Evolutionary conservation across 2,797 vertebrate species (phyloP), one percentile per base, ranked within the genome.

Genomic region (Pangasius macronema): DNA sequence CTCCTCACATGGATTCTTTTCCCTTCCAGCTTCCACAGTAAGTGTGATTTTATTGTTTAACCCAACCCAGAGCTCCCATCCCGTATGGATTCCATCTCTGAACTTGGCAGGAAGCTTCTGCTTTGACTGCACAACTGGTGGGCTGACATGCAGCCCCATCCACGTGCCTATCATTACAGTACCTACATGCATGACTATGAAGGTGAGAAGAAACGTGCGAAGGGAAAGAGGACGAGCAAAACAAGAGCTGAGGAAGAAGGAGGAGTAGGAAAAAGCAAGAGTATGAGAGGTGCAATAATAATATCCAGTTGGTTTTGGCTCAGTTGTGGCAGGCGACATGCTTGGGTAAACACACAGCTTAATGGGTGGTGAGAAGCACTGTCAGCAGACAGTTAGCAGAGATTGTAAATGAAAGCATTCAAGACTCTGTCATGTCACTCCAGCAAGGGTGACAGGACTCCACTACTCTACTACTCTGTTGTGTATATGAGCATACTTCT

Each of bases 321-420:
- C 63, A 46, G 30, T 82, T 87, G 87, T 93, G 91, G 91, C 59
- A 61, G 36, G 90, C 92, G 92, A 91, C 92, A 89, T 87, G 93
- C 24, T 84, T 83, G 30, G 92, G 92, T 94, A 93, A 94, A 94
- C 89, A 90, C 61, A 39, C 11, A 70, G 73, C 18, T 88, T 90
- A 80, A 88, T 90, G 91, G 92, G 90, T 95, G 95, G 92, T 67
- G 39, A 89, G 90, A 84, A 84, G 85, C 83, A 90, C 90, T 91
- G 90, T 91, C 87, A 89, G 89, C 90, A 86, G 88, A 92, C 91
- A 90, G 83, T 87, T 72, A 92, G 55, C 91, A 93, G 91, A 91
- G 84, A 90, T 91, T 91, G 91, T 90, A 36, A 42, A 87, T 82
- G 84, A 84, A 85, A 84, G 65, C 30, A 14, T 49, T 51, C 63